Conservation (phyloP, 2,888 invertebrate species). For the Stenichneumon culpator region DNA sequence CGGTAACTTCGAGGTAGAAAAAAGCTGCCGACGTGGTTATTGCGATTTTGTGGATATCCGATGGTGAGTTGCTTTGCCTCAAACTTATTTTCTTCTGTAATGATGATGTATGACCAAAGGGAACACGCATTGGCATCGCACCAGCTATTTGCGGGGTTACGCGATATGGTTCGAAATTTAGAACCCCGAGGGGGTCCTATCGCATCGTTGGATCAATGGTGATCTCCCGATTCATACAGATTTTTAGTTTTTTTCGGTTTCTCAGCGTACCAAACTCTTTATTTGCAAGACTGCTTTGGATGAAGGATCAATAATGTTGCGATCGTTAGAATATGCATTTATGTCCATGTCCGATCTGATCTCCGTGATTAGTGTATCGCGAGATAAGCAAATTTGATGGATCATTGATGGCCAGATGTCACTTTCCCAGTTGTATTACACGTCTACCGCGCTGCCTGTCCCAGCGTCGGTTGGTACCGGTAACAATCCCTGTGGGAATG, state of each 20-base stretch:
- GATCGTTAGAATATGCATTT: background rate
- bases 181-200: background rate
- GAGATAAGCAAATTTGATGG: slow-evolving; percentile 20
- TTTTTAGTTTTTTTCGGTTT: background rate
- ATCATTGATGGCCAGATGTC: slow-evolving; percentile 27
- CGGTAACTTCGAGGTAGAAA: slow-evolving; percentile 22
- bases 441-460: slow-evolving; percentile 4
- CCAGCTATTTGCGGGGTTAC: background rate
- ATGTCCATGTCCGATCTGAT: background rate
- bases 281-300: background rate
- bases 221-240: background rate
- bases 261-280: background rate
- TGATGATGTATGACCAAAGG: slow-evolving; percentile 5
- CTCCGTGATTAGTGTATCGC: background rate
- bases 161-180: background rate
- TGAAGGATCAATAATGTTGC: background rate
- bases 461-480: background rate
- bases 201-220: background rate
- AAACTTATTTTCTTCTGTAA: background rate
- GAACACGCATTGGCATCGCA: background rate
- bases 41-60: background rate
- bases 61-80: background rate
- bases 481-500: slow-evolving; percentile 44
- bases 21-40: slow-evolving; percentile 3
- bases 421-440: slow-evolving; percentile 31